Percentiles rank a stretch among this genome's conserved stretches.
These are phyloP conservation scores for Rhinogobius similis DNA, from an alignment of 2,113 vertebrate species.

Conservation along the genomic window DNA sequence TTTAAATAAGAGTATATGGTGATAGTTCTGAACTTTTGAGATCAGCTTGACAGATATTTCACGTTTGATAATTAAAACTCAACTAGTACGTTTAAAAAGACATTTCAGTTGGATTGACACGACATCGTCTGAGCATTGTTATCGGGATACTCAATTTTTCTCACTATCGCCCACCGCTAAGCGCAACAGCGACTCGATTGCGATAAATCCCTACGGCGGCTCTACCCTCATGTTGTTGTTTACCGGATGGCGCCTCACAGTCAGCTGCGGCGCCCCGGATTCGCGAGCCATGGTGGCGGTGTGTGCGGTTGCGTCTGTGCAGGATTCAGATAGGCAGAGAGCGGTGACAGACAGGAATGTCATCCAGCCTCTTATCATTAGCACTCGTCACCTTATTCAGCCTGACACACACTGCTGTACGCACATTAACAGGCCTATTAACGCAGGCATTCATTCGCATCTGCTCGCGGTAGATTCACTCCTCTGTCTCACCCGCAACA, in stretches of 20 bases:
- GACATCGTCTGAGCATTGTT: too few relatives aligned
- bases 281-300: slow-evolving; percentile 16
- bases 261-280: slow-evolving; percentile 34
- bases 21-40: too few relatives aligned
- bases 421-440: slow-evolving; percentile 44
- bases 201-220: background rate
- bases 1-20: too few relatives aligned
- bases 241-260: slow-evolving; percentile 56
- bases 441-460: slow-evolving; percentile 28
- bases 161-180: too few relatives aligned
- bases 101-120: too few relatives aligned
- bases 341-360: slow-evolving; percentile 73
- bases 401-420: slow-evolving; percentile 59
- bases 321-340: slow-evolving; percentile 52
- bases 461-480: slow-evolving; percentile 6
- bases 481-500: background rate
- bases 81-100: too few relatives aligned
- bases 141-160: too few relatives aligned
- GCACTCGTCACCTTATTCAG: slow-evolving; percentile 64
- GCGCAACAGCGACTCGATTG: too few relatives aligned
- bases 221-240: slow-evolving; percentile 55
- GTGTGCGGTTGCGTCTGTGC: background rate
- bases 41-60: too few relatives aligned
- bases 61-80: too few relatives aligned
- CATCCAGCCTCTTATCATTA: slow-evolving; percentile 73